Evolutionary conservation across 2,113 vertebrate species (phyloP).

Genomic region (Hipposideros armiger): DNA sequence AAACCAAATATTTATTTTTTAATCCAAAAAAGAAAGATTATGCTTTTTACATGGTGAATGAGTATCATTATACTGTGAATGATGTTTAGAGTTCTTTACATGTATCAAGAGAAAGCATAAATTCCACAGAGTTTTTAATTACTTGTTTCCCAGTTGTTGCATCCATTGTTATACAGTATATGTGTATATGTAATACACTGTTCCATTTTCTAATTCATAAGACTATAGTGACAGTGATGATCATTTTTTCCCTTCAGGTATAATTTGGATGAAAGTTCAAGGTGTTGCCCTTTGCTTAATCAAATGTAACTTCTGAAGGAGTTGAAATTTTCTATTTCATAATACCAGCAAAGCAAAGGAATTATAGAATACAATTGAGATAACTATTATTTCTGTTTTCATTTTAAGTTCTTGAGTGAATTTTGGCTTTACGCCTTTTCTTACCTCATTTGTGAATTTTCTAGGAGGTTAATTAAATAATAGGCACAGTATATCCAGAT

Average conservation of each 20-base stretch:
- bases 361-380: neutral
- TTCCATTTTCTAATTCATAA: neutral
- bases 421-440: conserved; percentile 3
- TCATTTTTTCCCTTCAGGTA: neutral
- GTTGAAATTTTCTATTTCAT: neutral
- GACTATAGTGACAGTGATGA: neutral
- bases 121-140: neutral
- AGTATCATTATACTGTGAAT: neutral
- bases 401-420: conserved; percentile 5
- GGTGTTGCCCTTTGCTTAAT: neutral
- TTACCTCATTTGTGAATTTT: neutral
- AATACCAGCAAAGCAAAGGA: neutral
- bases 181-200: neutral
- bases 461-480: neutral
- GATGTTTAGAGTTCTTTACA: neutral
- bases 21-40: neutral
- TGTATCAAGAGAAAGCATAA: neutral
- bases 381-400: neutral
- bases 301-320: conserved; percentile 15
- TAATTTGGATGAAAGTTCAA: conserved; percentile 20
- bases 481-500: neutral
- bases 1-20: neutral
- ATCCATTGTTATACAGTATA: neutral
- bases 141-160: neutral
- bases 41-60: neutral